Base-by-base conservation (phyloP, 2,113 vertebrate genomes). In the Camelus dromedarius region DNA sequence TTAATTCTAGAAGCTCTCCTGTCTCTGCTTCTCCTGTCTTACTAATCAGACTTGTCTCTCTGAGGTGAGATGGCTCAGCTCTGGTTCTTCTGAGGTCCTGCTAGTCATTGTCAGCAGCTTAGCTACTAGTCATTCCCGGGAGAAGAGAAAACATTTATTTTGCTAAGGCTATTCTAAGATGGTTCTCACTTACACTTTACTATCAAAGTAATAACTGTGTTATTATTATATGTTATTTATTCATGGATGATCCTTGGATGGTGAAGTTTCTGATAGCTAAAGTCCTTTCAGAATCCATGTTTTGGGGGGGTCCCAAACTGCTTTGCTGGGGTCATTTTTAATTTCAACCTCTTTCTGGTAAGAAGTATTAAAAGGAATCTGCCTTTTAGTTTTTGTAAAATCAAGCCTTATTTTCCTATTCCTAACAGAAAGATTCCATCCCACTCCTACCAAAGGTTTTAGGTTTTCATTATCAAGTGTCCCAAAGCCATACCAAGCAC, bases 291-390 rank as follows among this genome's bases (percentile, higher is more conserved):
- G 48, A 76, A 54, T 9, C 46, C 54, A 46, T 16, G 50, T 60
- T 96, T 52, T 69, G n/a, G 30, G 38, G 67, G 82, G 62, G 19
- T 52, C 48, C 32, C 48, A 88, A 89, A 80, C 24, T 80, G 13
- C 62, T 80, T 32, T 70, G 10, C 77, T 42, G 20, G 14, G 50
- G 9, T 42, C 9, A 42, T 88, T 95, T 92, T 56, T 75, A 75
- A 92, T 75, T 83, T 75, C 66, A 88, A 58, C 48, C 30, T 90
- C 82, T 48, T 83, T 81, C 52, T 79, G 76, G 22, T 50, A 95
- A 75, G 16, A 83, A 82, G 7, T 32, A 84, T 42, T 69, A n/a
- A 69, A 87, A 58, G 13, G 11, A 60, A 77, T 19, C 69, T 80
- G 24, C 11, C 52, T 46, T 93, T 20, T 46, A 24, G 9, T 76